A percentile compares a stretch with the other conserved stretches of the same genome.
Conservation (phyloP, 2,888 invertebrate genomes). For the Caenorhabditis sulstoni region DNA sequence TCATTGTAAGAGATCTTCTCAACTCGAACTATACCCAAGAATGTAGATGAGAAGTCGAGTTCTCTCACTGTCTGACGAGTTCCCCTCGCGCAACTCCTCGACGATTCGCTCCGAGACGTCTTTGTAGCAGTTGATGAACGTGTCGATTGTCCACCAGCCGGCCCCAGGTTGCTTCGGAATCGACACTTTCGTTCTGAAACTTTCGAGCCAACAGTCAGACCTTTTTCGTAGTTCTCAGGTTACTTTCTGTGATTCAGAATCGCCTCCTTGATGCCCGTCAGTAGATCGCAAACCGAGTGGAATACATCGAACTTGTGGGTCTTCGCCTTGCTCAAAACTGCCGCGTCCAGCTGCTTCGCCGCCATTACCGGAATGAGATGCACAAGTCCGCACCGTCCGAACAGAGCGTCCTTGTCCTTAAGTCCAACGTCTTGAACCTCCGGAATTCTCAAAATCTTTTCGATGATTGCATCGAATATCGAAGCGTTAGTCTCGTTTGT, state of each 20-base stretch:
- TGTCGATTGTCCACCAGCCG: slow-evolving; percentile 54
- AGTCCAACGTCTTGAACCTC: slow-evolving; percentile 48
- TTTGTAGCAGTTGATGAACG: slow-evolving; percentile 24
- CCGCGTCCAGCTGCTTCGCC: slow-evolving; percentile 22
- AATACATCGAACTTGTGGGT: slow-evolving; percentile 37
- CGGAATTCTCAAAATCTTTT: slow-evolving; percentile 29
- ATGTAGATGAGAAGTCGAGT: slow-evolving; percentile 23
- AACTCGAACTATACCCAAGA: slow-evolving; percentile 7
- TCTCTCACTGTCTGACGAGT: slow-evolving; percentile 42
- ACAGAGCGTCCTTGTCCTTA: slow-evolving; percentile 51
- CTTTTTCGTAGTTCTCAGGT: neutral
- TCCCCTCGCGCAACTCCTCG: slow-evolving; percentile 30
- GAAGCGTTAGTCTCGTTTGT: slow-evolving; percentile 28
- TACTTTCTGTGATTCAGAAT: slow-evolving; percentile 44
- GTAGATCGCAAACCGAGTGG: slow-evolving; percentile 44
- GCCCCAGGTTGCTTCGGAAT: neutral
- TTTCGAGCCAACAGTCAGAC: slow-evolving; percentile 7
- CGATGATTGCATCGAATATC: slow-evolving; percentile 38
- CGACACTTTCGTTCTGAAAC: slow-evolving; percentile 43
- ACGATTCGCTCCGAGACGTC: slow-evolving; percentile 22
- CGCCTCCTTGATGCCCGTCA: slow-evolving; percentile 32
- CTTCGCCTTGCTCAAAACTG: slow-evolving; percentile 13
- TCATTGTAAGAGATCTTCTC: too few species aligned
- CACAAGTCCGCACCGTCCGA: slow-evolving; percentile 38
- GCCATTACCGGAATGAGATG: slow-evolving; percentile 49